A percentile compares a stretch with the other conserved stretches of the same genome.
These are phyloP conservation scores for Megalops atlanticus DNA, from an alignment of 2,113 vertebrate genomes.

Conservation along the genomic window DNA sequence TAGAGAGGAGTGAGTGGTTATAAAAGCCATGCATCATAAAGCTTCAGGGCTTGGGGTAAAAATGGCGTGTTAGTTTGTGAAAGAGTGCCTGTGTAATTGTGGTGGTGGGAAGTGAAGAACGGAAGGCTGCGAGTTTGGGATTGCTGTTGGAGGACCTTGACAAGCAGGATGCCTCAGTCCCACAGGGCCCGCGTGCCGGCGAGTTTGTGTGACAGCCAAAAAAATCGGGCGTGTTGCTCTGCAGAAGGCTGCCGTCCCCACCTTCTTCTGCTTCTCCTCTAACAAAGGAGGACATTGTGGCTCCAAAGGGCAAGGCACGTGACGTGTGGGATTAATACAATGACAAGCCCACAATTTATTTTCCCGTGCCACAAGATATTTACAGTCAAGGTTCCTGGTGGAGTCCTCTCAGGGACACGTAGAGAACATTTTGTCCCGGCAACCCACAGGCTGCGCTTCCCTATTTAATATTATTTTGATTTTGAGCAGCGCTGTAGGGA, in stretches of 20 bases:
- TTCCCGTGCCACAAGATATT: constrained; percentile 36
- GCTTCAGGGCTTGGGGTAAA: too few species aligned
- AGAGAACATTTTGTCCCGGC: background rate
- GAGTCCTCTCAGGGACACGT: background rate
- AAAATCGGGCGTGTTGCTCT: constrained; percentile 3
- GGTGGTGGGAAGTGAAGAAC: too few species aligned
- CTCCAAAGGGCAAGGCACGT: constrained; percentile 44
- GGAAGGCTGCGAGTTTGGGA: background rate
- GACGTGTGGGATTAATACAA: constrained; percentile 56
- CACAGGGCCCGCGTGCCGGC: background rate
- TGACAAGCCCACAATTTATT: constrained; percentile 38
- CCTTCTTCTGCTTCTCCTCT: background rate
- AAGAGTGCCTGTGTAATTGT: too few species aligned
- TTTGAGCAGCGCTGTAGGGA: background rate
- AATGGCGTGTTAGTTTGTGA: too few species aligned
- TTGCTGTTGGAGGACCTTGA: background rate
- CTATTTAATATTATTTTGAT: background rate
- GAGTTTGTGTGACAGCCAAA: background rate
- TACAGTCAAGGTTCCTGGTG: background rate
- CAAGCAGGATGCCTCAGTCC: background rate
- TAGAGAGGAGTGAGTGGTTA: too few species aligned
- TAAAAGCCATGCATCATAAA: too few species aligned
- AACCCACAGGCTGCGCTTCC: background rate
- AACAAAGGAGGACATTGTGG: constrained; percentile 63
- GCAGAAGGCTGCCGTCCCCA: background rate